Conservation (phyloP, 2,797 vertebrate genomes). For the Tragelaphus oryx region DNA sequence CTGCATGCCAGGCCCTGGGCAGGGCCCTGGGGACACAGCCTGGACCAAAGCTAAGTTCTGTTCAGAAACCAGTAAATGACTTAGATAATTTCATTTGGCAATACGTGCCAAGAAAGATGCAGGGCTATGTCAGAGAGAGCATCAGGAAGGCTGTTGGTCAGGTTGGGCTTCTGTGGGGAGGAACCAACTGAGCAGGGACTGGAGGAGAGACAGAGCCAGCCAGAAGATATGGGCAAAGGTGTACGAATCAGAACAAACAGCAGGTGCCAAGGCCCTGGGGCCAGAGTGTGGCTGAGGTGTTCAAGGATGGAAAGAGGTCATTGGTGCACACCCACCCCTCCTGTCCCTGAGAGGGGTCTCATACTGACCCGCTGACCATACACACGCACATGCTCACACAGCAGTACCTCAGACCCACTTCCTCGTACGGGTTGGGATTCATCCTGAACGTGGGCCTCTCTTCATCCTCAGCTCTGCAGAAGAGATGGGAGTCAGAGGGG, state of each 20-base stretch:
- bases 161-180: background rate
- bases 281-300: background rate
- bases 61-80: background rate
- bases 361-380: too few relatives aligned
- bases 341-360: background rate
- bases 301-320: background rate
- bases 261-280: background rate
- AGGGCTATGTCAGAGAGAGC: background rate
- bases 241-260: background rate
- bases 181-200: background rate
- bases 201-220: background rate
- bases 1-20: background rate
- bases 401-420: background rate
- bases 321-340: background rate
- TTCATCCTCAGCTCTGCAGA: slow-evolving; percentile 23
- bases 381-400: accelerated
- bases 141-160: background rate
- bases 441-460: background rate
- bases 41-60: background rate
- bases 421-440: accelerated
- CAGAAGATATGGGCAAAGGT: background rate
- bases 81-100: too few relatives aligned
- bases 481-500: background rate
- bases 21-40: background rate
- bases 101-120: background rate